Conservation (phyloP, 2,888 invertebrate genomes). For the Caenorhabditis angaria region DNA sequence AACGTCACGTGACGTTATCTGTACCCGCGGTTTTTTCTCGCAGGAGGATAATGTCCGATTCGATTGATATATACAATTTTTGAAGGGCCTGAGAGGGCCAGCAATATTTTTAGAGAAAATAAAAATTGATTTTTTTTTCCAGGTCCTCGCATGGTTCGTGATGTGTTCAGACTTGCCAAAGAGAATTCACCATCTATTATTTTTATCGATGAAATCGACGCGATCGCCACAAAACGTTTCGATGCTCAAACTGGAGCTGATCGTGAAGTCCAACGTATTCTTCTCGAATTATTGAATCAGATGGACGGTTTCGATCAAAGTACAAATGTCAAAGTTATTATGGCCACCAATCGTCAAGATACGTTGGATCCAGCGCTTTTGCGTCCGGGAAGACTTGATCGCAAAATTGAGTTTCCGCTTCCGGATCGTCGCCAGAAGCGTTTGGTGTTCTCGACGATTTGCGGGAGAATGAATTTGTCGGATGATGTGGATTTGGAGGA, state of each 20-base stretch:
- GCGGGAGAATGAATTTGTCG: slow-evolving; percentile 93
- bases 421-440: slow-evolving; percentile 90
- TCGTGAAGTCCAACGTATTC: slow-evolving; percentile 84
- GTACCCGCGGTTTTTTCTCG: not conserved
- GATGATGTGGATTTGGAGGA: slow-evolving; percentile 98
- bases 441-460: slow-evolving; percentile 96
- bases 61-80: not conserved
- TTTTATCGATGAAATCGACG: slow-evolving; percentile 99
- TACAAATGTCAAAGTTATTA: slow-evolving; percentile 96
- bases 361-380: slow-evolving; percentile 96
- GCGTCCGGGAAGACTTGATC: slow-evolving; percentile 92
- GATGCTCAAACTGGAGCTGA: slow-evolving; percentile 72
- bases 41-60: slow-evolving; percentile 76
- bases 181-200: slow-evolving; percentile 99
- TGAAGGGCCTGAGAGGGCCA: not conserved
- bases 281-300: slow-evolving; percentile 94
- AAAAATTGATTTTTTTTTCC: slow-evolving; percentile 5
- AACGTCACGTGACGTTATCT: slow-evolving; percentile 79
- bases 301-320: slow-evolving; percentile 99
- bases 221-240: slow-evolving; percentile 93
- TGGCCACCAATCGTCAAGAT: slow-evolving; percentile 96
- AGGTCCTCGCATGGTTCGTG: slow-evolving; percentile 96
- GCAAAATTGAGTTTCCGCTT: slow-evolving; percentile 97
- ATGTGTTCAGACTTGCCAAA: slow-evolving; percentile 96
- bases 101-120: slow-evolving; percentile 5